These are phyloP conservation scores for Pseudopodoces humilis DNA, from an alignment of 2,113 vertebrate genomes.

Conservation along the genomic window DNA sequence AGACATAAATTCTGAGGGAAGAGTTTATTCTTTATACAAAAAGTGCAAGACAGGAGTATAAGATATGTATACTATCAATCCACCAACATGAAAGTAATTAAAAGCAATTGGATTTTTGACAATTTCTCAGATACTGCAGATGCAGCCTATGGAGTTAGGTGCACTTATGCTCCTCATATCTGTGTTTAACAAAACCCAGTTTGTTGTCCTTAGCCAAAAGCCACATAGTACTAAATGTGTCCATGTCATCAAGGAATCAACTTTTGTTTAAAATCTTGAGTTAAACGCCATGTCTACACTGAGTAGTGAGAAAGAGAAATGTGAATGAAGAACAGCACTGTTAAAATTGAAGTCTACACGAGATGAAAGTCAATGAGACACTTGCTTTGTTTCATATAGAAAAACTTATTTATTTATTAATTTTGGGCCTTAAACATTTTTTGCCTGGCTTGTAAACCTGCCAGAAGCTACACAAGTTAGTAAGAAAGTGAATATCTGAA, in stretches of 20 bases:
- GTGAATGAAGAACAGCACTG: not conserved
- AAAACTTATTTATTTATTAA: conserved; percentile 54
- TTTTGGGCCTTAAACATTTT: conserved; percentile 37
- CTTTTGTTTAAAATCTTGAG: not conserved
- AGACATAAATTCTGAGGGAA: not conserved
- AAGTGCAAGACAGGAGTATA: not conserved
- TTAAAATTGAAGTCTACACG: conserved; percentile 32
- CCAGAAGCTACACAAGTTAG: conserved; percentile 1
- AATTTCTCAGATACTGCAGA: not conserved
- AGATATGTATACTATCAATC: not conserved
- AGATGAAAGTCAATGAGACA: conserved; percentile 36
- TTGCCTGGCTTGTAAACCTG: conserved; percentile 28
- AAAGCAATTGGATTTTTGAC: not conserved
- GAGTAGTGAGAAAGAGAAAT: not conserved
- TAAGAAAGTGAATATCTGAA: conserved; percentile 26
- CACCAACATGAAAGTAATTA: not conserved
- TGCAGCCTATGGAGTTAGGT: not conserved
- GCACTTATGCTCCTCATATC: fast-evolving
- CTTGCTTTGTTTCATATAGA: not conserved
- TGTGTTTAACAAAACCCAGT: not conserved
- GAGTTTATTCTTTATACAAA: not conserved
- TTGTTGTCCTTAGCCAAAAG: not conserved
- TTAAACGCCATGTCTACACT: not conserved
- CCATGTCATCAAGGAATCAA: not conserved
- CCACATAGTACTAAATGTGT: not conserved